phyloP scores from a whole-genome alignment of 1,140 invertebrate genomes.

The Planococcus citri region DNA sequence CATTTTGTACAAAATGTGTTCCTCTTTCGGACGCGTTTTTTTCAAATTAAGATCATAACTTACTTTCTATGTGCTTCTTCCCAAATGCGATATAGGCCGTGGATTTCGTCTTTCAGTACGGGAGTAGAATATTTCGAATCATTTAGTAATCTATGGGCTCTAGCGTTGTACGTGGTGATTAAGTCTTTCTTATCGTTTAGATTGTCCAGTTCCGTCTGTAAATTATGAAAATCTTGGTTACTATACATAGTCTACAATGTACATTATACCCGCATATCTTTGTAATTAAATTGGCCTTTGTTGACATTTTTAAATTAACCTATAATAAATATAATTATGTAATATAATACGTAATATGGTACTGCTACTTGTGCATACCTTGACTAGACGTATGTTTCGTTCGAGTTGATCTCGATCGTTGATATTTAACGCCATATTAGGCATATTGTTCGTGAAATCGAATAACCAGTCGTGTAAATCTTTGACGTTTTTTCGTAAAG shows the following conservation, averaged over 20 bases:
- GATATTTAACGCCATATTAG: constrained; percentile 26
- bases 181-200: constrained; percentile 54
- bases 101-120: constrained; percentile 53
- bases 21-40: no score
- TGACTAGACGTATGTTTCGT: constrained; percentile 38
- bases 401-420: constrained; percentile 35
- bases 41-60: constrained; percentile 30
- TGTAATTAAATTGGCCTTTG: neutral
- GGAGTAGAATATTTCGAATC: constrained; percentile 37
- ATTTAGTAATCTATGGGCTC: constrained; percentile 55
- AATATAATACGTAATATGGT: no score
- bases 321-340: no score
- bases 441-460: constrained; percentile 29
- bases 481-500: constrained; percentile 38
- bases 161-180: constrained; percentile 58
- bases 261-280: neutral
- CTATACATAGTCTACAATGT: neutral
- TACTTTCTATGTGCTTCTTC: constrained; percentile 62
- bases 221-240: constrained; percentile 25
- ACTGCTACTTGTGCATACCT: no score
- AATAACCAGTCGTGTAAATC: constrained; percentile 32
- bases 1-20: no score
- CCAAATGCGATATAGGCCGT: constrained; percentile 60
- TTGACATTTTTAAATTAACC: no score
- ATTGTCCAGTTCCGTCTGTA: constrained; percentile 48